A percentile compares a stretch with the other conserved stretches of the same genome.
Evolutionary conservation across 1,140 invertebrate species (phyloP).

Genomic region (Lasioglossum baleicum): DNA sequence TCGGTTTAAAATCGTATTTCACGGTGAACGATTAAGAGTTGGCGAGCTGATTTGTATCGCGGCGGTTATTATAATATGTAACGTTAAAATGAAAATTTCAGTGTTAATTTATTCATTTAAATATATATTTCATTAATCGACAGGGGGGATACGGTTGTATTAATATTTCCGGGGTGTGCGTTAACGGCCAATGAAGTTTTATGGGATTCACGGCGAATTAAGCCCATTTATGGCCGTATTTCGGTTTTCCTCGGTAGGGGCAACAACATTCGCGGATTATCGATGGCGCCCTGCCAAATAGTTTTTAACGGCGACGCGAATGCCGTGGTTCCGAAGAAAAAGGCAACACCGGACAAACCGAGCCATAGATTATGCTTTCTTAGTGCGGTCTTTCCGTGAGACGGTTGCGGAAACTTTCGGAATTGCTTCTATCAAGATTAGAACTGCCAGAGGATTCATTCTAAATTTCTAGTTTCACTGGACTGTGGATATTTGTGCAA

Average conservation of each 20-base stretch:
- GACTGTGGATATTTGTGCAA: too few relatives aligned
- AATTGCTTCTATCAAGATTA: too few relatives aligned
- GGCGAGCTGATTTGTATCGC: too few relatives aligned
- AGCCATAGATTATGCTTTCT: too few relatives aligned
- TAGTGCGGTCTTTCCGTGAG: too few relatives aligned
- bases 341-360: not conserved
- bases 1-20: too few relatives aligned
- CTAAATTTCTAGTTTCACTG: too few relatives aligned
- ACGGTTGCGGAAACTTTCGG: too few relatives aligned
- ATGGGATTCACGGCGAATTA: not conserved
- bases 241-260: not conserved
- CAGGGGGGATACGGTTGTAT: not conserved
- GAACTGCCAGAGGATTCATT: too few relatives aligned
- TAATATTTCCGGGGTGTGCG: not conserved
- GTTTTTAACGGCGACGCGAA: not conserved
- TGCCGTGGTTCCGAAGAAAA: not conserved
- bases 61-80: not conserved
- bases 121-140: not conserved
- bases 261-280: conserved; percentile 1
- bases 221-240: not conserved
- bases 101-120: not conserved
- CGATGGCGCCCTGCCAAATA: not conserved
- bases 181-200: not conserved
- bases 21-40: too few relatives aligned
- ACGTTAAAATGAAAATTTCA: not conserved